A percentile compares a stretch with the other conserved stretches of the same genome.
These are phyloP conservation scores for Laothoe populi DNA, from an alignment of 2,888 invertebrate species.

Conservation along the genomic window DNA sequence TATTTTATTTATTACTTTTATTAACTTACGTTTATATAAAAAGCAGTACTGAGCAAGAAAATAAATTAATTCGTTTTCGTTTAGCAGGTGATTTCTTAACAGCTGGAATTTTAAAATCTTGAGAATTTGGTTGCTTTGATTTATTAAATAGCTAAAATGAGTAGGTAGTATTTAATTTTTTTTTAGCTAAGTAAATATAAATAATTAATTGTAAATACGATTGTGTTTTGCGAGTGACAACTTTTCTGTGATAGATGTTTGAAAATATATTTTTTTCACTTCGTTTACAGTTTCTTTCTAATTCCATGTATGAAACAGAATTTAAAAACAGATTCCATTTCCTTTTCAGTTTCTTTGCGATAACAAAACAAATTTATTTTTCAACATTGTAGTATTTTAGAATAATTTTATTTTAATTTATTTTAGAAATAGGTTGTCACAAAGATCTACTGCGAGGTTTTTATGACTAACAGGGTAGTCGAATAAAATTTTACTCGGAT, in stretches of 20 bases:
- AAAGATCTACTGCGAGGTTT: not conserved
- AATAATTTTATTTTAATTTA: not conserved
- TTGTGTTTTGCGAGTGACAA: not conserved
- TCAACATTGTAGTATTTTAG: not conserved
- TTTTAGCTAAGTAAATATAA: not conserved
- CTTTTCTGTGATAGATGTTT: constrained; percentile 4
- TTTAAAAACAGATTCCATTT: not conserved
- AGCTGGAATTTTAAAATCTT: too few species aligned
- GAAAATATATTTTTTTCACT: not conserved
- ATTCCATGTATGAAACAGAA: not conserved
- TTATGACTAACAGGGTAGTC: not conserved
- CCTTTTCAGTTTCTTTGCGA: too few species aligned
- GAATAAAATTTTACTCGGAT: not conserved
- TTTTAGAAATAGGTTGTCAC: not conserved
- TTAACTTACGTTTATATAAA: too few species aligned
- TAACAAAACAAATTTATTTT: not conserved
- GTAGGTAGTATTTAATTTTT: too few species aligned
- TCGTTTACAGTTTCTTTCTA: not conserved
- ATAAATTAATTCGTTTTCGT: too few species aligned
- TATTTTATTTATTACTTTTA: too few species aligned
- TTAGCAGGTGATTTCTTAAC: too few species aligned
- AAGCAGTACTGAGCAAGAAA: too few species aligned
- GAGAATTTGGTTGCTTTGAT: too few species aligned
- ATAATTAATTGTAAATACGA: not conserved
- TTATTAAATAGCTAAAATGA: too few species aligned